Percentiles rank a stretch among this genome's conserved stretches.
phyloP scores from a whole-genome alignment of 2,888 invertebrate genomes.

The Cancer borealis region DNA sequence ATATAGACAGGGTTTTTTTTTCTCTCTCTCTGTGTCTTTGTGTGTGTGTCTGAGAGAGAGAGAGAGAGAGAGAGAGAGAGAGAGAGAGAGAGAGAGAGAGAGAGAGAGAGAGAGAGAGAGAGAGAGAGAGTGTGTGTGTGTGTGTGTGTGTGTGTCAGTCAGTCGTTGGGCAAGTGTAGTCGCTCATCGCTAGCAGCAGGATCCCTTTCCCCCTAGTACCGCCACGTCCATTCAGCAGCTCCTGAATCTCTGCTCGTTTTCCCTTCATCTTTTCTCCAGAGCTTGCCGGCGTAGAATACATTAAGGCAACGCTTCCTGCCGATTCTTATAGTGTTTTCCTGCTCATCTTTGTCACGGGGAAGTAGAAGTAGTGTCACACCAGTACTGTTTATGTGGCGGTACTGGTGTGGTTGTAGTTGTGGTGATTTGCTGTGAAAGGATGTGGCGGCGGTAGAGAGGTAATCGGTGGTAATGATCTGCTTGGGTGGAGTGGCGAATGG shows the following conservation, averaged over 20 bases:
- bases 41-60: not conserved
- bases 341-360: not conserved
- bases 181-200: not conserved
- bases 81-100: conserved; percentile 4
- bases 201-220: not conserved
- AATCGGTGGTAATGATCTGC: too few relatives aligned
- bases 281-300: not conserved
- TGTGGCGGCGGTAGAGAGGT: too few relatives aligned
- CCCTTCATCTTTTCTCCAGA: not conserved
- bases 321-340: not conserved
- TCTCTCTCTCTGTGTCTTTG: not conserved
- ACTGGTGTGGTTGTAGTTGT: too few relatives aligned
- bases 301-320: not conserved
- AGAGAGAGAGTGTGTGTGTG: not conserved
- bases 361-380: not conserved
- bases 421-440: too few relatives aligned
- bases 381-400: not conserved
- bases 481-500: too few relatives aligned
- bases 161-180: not conserved
- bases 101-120: conserved; percentile 5
- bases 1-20: not conserved
- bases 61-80: not conserved
- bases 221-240: not conserved
- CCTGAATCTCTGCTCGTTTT: not conserved
- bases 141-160: too few relatives aligned